phyloP scores from a whole-genome alignment of 2,113 vertebrate genomes.

The Himantopus leucocephalus region DNA sequence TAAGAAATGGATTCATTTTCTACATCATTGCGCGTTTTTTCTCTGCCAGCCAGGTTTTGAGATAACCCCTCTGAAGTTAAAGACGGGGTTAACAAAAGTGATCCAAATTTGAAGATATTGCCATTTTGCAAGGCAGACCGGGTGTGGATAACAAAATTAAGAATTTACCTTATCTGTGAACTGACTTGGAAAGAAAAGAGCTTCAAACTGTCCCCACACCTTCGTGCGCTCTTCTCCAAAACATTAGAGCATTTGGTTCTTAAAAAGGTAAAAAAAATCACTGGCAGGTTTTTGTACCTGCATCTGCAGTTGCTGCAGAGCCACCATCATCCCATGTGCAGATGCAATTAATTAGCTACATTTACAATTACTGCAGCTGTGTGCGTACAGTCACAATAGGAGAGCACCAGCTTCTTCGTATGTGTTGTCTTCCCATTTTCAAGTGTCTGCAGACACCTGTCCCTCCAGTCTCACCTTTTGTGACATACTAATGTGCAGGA shows the following conservation, averaged over 20 bases:
- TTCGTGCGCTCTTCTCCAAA: background rate
- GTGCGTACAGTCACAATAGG: background rate
- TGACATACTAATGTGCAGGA: slow-evolving; percentile 14
- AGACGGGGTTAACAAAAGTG: background rate
- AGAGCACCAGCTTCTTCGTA: background rate
- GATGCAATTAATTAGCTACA: slow-evolving; percentile 41
- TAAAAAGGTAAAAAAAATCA: background rate
- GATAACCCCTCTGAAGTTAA: background rate
- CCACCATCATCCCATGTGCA: background rate
- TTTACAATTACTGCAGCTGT: slow-evolving; percentile 21
- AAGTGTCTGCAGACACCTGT: slow-evolving; percentile 28
- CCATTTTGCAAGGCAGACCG: background rate
- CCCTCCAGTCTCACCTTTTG: slow-evolving; percentile 44
- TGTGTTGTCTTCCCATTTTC: background rate
- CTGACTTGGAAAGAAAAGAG: background rate
- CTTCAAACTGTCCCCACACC: background rate
- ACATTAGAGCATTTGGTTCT: background rate
- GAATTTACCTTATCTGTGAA: background rate
- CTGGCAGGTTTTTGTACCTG: slow-evolving; percentile 8
- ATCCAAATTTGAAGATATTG: background rate
- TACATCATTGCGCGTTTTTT: background rate
- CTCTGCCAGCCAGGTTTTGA: background rate
- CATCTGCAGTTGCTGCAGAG: background rate
- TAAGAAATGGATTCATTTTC: background rate
- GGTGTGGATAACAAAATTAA: background rate